Percentiles rank a stretch among this genome's conserved stretches.
Conservation (phyloP, 2,888 invertebrate species). For the Lycaena phlaeas region DNA sequence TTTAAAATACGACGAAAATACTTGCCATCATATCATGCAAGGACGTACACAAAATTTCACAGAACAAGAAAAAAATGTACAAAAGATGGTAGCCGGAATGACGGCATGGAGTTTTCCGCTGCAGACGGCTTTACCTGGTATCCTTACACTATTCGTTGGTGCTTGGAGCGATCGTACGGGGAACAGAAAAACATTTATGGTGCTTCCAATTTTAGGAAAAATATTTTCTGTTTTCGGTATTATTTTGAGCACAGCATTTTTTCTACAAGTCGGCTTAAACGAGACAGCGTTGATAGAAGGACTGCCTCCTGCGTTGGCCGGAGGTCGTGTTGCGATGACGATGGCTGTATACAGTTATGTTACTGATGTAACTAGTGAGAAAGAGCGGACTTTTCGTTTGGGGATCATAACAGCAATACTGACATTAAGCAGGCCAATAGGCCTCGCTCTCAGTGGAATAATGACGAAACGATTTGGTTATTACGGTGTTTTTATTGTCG, state of each 20-base stretch:
- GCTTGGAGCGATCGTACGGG: slow-evolving; percentile 77
- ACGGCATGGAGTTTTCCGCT: slow-evolving; percentile 73
- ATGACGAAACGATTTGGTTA: slow-evolving; percentile 63
- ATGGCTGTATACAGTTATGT: slow-evolving; percentile 77
- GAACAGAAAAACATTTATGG: slow-evolving; percentile 72
- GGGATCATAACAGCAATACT: slow-evolving; percentile 73
- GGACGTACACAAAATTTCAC: slow-evolving; percentile 50
- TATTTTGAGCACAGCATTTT: slow-evolving; percentile 72
- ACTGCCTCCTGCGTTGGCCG: slow-evolving; percentile 74
- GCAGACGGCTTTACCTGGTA: slow-evolving; percentile 71
- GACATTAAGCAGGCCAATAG: slow-evolving; percentile 66
- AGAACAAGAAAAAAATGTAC: slow-evolving; percentile 58
- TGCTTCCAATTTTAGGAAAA: slow-evolving; percentile 74
- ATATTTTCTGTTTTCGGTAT: slow-evolving; percentile 67
- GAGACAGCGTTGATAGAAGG: slow-evolving; percentile 71
- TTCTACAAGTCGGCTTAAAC: slow-evolving; percentile 67
- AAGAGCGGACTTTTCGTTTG: slow-evolving; percentile 75
- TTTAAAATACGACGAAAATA: slow-evolving; percentile 61
- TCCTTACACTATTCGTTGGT: slow-evolving; percentile 72
- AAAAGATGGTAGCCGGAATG: slow-evolving; percentile 70
- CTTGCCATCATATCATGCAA: slow-evolving; percentile 67
- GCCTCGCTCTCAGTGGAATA: slow-evolving; percentile 69
- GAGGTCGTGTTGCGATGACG: slow-evolving; percentile 74
- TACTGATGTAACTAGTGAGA: slow-evolving; percentile 71
- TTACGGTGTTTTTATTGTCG: slow-evolving; percentile 58